Conservation (phyloP, 2,797 vertebrate species). For the Furcifer pardalis region DNA sequence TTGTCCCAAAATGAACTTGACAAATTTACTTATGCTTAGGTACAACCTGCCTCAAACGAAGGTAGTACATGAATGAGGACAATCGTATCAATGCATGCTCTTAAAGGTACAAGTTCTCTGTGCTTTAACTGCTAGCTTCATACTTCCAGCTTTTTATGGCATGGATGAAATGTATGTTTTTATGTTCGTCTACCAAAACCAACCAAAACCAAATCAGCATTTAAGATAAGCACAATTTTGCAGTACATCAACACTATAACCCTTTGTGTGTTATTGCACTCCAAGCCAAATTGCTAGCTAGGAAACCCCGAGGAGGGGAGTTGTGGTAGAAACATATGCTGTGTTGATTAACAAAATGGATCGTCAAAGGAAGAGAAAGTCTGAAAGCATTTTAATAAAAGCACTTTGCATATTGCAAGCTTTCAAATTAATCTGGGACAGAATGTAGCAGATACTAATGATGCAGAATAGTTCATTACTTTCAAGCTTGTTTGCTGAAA, state of each 20-base stretch:
- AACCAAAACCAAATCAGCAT: neutral
- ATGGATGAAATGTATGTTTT: neutral
- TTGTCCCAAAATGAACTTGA: neutral
- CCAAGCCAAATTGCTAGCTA: slow-evolving; percentile 34
- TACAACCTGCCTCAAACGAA: neutral
- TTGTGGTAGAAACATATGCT: slow-evolving; percentile 46
- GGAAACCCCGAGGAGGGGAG: slow-evolving; percentile 44
- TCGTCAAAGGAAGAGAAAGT: slow-evolving; percentile 49
- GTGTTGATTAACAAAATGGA: slow-evolving; percentile 57
- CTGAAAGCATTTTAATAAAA: slow-evolving; percentile 59
- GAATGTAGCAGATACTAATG: slow-evolving; percentile 38
- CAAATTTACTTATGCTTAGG: neutral
- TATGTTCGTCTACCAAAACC: neutral
- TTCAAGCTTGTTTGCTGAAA: slow-evolving; percentile 51
- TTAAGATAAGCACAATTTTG: slow-evolving; percentile 39
- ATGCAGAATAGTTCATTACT: slow-evolving; percentile 48
- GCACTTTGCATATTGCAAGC: slow-evolving; percentile 50
- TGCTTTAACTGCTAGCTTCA: neutral
- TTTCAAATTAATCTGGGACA: slow-evolving; percentile 56
- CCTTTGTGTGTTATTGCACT: slow-evolving; percentile 37
- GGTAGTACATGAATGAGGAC: neutral
- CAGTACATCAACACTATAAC: neutral
- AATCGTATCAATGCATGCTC: neutral
- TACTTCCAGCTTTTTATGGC: neutral
- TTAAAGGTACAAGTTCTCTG: neutral